Evolutionary conservation across 1,140 invertebrate genomes (phyloP), one percentile per base, ranked within the genome.

Genomic region (Trissolcus basalis): DNA sequence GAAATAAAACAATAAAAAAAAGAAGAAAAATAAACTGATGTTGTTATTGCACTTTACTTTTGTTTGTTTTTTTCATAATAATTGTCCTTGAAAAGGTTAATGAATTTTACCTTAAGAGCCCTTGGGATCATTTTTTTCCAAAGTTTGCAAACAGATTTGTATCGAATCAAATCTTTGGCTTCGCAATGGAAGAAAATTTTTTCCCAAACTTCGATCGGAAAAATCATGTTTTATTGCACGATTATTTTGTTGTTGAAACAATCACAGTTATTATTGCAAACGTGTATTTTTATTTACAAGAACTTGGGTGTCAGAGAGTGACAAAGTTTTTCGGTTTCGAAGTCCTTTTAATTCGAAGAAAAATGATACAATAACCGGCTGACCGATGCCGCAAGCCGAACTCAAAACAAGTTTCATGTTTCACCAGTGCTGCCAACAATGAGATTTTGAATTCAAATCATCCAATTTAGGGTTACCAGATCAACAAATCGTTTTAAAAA

Each of bases 151-250:
- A 75, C 71, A 12, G 45, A 58, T 49, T 36, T 39, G 32, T 51
- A 63, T 10, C 6, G 32, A 2, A 54, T 32, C n/a, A 75, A 69
- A 64, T 75, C 64, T 35, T 41, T 44, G 0, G 71, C 63, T 0
- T 68, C 58, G 14, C 56, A 55, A 33, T 56, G 35, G 3, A 12
- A 6, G 14, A 67, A 74, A 50, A 74, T 67, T 13, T 13, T 3
- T 50, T 74, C 71, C 71, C 71, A 74, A 19, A 74, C 8, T 58
- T 74, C 71, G 9, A 67, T 56, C 6, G 71, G 71, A 55, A 74
- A 74, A 0, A 61, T 61, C 55, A 54, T 27, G 19, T 27, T 27
- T 73, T 35, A 35, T 27, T 48, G 45, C 45, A 19, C 15, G 19
- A 8, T 44, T 13, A 3, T 39, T 4, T 11, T 39, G 9, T 39